Evolutionary conservation across 2,797 vertebrate genomes (phyloP).

Genomic region (Forpus xanthops): DNA sequence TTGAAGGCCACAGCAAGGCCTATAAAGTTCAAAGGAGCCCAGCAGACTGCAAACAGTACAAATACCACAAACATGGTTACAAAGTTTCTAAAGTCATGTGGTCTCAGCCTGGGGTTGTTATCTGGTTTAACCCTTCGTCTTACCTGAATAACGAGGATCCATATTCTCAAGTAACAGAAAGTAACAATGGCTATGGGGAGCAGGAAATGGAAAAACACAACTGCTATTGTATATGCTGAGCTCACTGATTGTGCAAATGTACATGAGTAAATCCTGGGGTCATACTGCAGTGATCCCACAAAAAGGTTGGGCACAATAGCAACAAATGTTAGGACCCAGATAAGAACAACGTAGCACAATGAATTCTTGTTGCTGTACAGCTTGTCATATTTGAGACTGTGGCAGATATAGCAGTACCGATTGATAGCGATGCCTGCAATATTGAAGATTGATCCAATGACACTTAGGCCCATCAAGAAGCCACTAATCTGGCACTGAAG

Average conservation of each 20-base stretch:
- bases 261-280: constrained; percentile 92
- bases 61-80: constrained; percentile 98
- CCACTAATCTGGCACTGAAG: constrained; percentile 94
- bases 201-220: constrained; percentile 93
- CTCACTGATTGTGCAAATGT: constrained; percentile 92
- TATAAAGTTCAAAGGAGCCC: constrained; percentile 96
- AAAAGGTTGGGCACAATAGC: constrained; percentile 93
- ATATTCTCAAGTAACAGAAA: constrained; percentile 89
- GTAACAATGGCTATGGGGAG: constrained; percentile 83
- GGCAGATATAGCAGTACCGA: constrained; percentile 97
- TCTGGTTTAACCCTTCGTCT: constrained; percentile 89
- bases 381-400: constrained; percentile 92
- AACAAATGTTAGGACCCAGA: constrained; percentile 90
- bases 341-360: constrained; percentile 88
- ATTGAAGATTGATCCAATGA: constrained; percentile 96
- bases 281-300: constrained; percentile 91
- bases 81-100: constrained; percentile 93
- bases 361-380: constrained; percentile 93
- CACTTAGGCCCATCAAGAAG: constrained; percentile 95
- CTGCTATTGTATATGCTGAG: constrained; percentile 88
- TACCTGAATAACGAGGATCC: constrained; percentile 85
- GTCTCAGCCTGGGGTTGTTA: constrained; percentile 87
- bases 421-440: constrained; percentile 97
- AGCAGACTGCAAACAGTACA: constrained; percentile 95
- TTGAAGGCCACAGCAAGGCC: constrained; percentile 91